phyloP scores from a whole-genome alignment of 2,888 invertebrate genomes.

The Torymus aiolomorphi region DNA sequence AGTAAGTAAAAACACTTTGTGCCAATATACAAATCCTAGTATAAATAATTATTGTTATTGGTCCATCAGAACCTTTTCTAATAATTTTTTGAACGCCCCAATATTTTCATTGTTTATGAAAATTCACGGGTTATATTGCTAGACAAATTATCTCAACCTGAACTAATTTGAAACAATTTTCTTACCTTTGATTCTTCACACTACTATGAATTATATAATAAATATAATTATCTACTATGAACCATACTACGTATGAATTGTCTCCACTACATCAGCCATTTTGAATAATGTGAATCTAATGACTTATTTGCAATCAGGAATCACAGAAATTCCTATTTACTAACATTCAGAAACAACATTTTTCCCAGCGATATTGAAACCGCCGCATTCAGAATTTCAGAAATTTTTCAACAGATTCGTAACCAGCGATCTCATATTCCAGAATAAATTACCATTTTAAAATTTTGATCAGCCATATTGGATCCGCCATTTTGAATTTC shows the following conservation, averaged over 20 bases:
- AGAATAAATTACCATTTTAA: neutral
- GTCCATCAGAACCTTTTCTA: slow-evolving; percentile 7
- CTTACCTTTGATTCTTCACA: no score
- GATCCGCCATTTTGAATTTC: no score
- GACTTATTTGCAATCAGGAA: slow-evolving; percentile 17
- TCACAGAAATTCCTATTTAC: slow-evolving; percentile 12
- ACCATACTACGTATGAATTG: neutral
- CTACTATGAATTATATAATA: no score
- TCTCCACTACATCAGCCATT: slow-evolving; percentile 14
- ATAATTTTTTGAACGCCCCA: neutral
- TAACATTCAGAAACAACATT: slow-evolving; percentile 4
- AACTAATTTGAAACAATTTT: no score
- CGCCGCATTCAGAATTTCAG: slow-evolving; percentile 6
- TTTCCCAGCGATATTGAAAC: slow-evolving; percentile 15
- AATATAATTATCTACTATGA: no score
- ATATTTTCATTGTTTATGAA: slow-evolving; percentile 10
- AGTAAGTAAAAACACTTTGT: no score
- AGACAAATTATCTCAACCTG: slow-evolving; percentile 8
- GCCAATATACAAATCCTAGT: slow-evolving; percentile 9
- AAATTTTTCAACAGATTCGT: slow-evolving; percentile 2
- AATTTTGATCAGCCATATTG: no score
- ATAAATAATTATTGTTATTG: slow-evolving; percentile 11
- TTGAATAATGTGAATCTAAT: slow-evolving; percentile 21
- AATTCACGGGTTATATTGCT: neutral
- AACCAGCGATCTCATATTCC: neutral